A percentile compares a stretch with the other conserved stretches of the same genome.
Conservation (phyloP, 2,888 invertebrate species). For the Tipula unca region DNA sequence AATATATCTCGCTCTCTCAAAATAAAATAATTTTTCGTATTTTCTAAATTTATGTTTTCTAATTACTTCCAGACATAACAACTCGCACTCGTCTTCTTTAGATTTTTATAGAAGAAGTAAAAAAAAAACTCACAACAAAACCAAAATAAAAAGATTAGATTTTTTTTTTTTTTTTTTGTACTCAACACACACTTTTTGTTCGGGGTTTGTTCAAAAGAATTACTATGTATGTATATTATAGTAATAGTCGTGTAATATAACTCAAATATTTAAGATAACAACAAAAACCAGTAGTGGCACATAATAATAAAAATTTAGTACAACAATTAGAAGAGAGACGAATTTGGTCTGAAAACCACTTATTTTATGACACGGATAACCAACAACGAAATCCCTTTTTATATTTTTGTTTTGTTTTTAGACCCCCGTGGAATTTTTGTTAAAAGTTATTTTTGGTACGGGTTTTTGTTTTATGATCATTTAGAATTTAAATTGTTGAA, state of each 20-base stretch:
- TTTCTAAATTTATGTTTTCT: neutral
- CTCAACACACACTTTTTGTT: too few species aligned
- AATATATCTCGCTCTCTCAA: neutral
- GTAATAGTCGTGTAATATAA: neutral
- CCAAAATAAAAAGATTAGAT: neutral
- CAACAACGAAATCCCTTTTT: neutral
- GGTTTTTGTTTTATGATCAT: neutral
- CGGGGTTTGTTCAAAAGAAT: neutral
- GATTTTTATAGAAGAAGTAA: neutral
- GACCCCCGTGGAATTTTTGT: neutral
- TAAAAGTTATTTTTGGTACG: neutral
- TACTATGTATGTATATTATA: neutral
- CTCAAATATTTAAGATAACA: neutral
- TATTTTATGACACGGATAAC: slow-evolving; percentile 3
- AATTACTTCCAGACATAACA: slow-evolving; percentile 14
- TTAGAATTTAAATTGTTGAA: neutral
- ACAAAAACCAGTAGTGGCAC: neutral
- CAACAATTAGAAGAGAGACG: neutral
- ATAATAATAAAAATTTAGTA: neutral
- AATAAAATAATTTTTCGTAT: neutral
- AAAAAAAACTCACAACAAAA: neutral
- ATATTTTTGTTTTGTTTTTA: neutral
- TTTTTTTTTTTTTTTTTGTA: neutral
- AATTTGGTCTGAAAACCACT: neutral
- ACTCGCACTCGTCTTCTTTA: neutral